Evolutionary conservation across 2,113 vertebrate species (phyloP).

Genomic region (Takifugu bimaculatus): DNA sequence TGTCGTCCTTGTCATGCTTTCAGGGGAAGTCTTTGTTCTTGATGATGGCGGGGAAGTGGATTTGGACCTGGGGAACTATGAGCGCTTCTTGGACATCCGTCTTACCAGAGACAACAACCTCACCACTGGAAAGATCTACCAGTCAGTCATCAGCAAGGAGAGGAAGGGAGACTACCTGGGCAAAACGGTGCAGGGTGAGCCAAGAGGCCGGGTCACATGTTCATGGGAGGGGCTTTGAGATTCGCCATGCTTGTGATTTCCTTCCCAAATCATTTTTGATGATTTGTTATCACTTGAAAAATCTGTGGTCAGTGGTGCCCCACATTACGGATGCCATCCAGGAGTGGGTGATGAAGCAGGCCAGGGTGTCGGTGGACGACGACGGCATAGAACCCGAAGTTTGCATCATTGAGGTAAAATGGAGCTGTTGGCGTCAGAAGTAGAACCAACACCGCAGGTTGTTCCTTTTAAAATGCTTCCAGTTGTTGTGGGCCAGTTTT

Average conservation of each 20-base stretch:
- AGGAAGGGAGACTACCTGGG: constrained; percentile 93
- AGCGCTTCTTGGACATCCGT: constrained; percentile 94
- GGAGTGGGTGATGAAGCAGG: constrained; percentile 95
- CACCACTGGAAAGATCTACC: constrained; percentile 97
- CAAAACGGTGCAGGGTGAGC: constrained; percentile 83
- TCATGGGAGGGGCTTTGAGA: not conserved
- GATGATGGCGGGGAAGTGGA: constrained; percentile 97
- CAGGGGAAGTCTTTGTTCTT: constrained; percentile 95
- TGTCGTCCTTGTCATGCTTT: not conserved
- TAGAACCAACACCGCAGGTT: no score
- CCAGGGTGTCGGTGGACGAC: constrained; percentile 86
- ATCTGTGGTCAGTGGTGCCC: constrained; percentile 81
- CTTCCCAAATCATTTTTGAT: not conserved
- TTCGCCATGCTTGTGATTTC: not conserved
- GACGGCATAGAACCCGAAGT: constrained; percentile 93
- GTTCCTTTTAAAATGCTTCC: no score
- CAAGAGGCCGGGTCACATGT: not conserved
- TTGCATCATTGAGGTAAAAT: constrained; percentile 91
- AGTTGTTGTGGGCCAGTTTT: no score
- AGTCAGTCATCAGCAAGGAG: constrained; percentile 96
- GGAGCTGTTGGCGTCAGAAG: not conserved
- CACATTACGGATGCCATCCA: constrained; percentile 98
- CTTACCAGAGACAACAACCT: constrained; percentile 95
- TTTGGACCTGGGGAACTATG: constrained; percentile 95
- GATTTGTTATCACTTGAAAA: constrained; percentile 10